A percentile compares a stretch with the other conserved stretches of the same genome.
phyloP scores from a whole-genome alignment of 2,113 vertebrate species.

The Phalacrocorax aristotelis region DNA sequence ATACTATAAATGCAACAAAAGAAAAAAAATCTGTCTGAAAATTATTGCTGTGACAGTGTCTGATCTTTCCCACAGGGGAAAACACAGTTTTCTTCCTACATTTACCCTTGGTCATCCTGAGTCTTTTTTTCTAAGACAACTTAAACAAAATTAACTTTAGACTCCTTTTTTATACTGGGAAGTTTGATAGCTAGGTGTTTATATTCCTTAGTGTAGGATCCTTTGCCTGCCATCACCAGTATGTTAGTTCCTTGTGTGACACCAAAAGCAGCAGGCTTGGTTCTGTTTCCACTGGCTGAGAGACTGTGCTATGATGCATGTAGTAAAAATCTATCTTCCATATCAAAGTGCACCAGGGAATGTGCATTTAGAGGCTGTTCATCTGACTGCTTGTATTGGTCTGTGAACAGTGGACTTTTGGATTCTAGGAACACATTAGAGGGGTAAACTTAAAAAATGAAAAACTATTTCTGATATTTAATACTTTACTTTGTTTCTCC shows the following conservation, averaged over 20 bases:
- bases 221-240: background rate
- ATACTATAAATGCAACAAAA: background rate
- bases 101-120: background rate
- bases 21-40: background rate
- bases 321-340: background rate
- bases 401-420: background rate
- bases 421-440: background rate
- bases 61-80: background rate
- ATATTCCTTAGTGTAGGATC: background rate
- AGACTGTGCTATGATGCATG: background rate
- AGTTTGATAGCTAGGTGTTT: background rate
- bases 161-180: background rate
- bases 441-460: background rate
- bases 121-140: background rate
- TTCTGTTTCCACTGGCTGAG: background rate
- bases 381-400: background rate
- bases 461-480: background rate
- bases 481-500: background rate
- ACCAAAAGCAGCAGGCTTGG: background rate
- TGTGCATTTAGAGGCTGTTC: background rate
- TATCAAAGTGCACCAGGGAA: background rate
- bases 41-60: background rate
- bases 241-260: background rate
- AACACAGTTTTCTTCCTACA: background rate
- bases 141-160: background rate